These are phyloP conservation scores for Chaetodon auriga DNA, from an alignment of 2,113 vertebrate genomes.

Conservation along the genomic window DNA sequence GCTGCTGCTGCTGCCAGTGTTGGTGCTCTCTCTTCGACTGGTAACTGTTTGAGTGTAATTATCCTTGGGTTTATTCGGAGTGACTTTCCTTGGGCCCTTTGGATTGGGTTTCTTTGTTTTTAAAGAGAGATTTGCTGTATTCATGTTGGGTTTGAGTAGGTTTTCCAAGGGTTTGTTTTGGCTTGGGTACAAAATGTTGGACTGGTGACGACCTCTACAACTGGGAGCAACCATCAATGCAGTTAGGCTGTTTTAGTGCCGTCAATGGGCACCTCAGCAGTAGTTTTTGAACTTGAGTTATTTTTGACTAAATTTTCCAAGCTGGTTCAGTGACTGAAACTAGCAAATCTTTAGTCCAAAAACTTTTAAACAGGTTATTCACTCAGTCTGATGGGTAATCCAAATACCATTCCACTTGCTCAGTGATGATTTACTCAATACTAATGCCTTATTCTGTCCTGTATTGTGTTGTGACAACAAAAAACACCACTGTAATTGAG, in stretches of 20 bases:
- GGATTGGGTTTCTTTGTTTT: too few relatives aligned
- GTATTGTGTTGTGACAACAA: constrained; percentile 34
- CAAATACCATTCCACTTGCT: background rate
- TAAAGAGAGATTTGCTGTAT: too few relatives aligned
- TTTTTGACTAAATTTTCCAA: background rate
- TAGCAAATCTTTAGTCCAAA: background rate
- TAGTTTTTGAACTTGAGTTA: background rate
- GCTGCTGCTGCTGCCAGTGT: background rate
- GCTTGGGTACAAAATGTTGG: background rate
- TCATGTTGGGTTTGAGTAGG: too few relatives aligned
- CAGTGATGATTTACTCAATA: background rate
- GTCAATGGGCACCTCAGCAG: background rate
- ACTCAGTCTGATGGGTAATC: background rate
- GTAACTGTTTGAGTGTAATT: background rate
- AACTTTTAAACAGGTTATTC: background rate
- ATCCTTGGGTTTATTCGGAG: background rate
- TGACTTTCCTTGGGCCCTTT: background rate
- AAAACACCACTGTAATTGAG: background rate
- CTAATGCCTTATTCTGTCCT: background rate
- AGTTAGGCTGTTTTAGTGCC: background rate
- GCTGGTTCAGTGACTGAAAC: background rate
- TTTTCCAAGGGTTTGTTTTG: background rate
- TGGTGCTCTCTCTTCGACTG: background rate
- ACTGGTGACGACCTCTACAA: background rate
- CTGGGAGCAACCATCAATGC: background rate